phyloP scores from a whole-genome alignment of 2,797 vertebrate genomes.

The Acanthurus tractus region DNA sequence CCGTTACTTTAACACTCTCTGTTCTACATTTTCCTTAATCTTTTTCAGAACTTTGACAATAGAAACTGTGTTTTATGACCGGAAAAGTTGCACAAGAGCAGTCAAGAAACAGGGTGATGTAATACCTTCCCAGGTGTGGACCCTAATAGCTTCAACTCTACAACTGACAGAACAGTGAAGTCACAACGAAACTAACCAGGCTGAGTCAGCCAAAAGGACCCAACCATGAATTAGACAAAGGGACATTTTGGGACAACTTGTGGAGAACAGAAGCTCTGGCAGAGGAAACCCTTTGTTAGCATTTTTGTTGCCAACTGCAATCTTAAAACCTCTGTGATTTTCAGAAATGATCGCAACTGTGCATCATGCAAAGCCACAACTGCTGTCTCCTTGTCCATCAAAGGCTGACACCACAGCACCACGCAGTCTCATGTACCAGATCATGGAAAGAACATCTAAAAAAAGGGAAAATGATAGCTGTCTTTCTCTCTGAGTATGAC shows the following conservation, averaged over 20 bases:
- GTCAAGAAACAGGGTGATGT: conserved; percentile 15
- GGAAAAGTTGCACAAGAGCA: conserved; percentile 11
- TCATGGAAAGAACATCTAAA: conserved; percentile 4
- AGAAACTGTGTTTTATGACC: neutral
- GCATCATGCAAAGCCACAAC: conserved; percentile 34
- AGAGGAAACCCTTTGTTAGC: conserved; percentile 39
- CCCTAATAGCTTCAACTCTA: conserved; percentile 4
- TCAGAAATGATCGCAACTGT: conserved; percentile 46
- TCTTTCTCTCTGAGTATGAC: conserved; percentile 8
- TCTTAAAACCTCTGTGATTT: conserved; percentile 42
- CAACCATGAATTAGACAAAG: conserved; percentile 34
- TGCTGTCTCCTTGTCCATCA: conserved; percentile 12
- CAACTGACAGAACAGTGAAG: conserved; percentile 10
- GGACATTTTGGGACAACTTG: conserved; percentile 43
- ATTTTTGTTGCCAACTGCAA: conserved; percentile 39
- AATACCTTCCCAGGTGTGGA: conserved; percentile 33
- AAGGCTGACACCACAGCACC: conserved; percentile 10
- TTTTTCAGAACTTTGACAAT: neutral
- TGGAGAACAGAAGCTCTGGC: conserved; percentile 39
- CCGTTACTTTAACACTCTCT: neutral
- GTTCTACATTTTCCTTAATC: neutral
- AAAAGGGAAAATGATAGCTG: conserved; percentile 17
- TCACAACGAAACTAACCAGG: conserved; percentile 20
- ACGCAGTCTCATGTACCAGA: neutral
- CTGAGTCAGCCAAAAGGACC: conserved; percentile 6